Conservation (phyloP, 2,113 vertebrate genomes). For the Pseudorhombus dupliciocellatus region DNA sequence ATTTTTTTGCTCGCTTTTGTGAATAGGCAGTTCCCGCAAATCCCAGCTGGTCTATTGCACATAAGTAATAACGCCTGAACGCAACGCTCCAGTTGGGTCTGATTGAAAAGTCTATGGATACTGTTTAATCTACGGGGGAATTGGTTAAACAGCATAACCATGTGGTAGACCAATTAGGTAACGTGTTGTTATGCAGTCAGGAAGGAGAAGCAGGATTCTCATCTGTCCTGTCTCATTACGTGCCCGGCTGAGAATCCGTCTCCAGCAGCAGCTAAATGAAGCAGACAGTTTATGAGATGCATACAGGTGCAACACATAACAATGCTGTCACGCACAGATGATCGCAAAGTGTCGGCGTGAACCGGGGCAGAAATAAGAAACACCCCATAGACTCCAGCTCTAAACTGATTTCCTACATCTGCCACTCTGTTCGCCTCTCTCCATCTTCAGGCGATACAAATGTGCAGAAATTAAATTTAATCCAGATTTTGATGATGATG, state of each 20-base stretch:
- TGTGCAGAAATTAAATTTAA: no score
- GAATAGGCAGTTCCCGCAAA: slow-evolving; percentile 47
- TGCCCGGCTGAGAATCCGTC: slow-evolving; percentile 16
- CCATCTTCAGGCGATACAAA: no score
- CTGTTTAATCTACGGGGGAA: slow-evolving; percentile 42
- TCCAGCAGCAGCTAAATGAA: slow-evolving; percentile 40
- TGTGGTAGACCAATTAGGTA: slow-evolving; percentile 51
- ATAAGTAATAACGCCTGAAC: slow-evolving; percentile 24
- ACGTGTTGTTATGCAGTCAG: slow-evolving; percentile 29
- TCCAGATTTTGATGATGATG: not conserved
- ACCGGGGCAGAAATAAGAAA: slow-evolving; percentile 43
- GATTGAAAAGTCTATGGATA: slow-evolving; percentile 45
- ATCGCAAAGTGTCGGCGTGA: slow-evolving; percentile 11
- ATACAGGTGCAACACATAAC: slow-evolving; percentile 38
- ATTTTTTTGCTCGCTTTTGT: slow-evolving; percentile 37
- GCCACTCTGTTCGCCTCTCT: slow-evolving; percentile 14
- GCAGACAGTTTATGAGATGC: slow-evolving; percentile 26
- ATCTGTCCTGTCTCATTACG: slow-evolving; percentile 50
- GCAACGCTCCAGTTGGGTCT: slow-evolving; percentile 21
- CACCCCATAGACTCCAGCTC: slow-evolving; percentile 2
- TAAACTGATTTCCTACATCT: slow-evolving; percentile 34
- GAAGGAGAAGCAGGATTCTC: slow-evolving; percentile 20
- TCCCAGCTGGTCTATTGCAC: slow-evolving; percentile 30
- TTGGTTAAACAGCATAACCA: slow-evolving; percentile 29
- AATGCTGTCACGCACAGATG: slow-evolving; percentile 19